Evolutionary conservation across 2,113 vertebrate genomes (phyloP), one percentile per base, ranked within the genome.

Genomic region (Oenanthe oenanthe): DNA sequence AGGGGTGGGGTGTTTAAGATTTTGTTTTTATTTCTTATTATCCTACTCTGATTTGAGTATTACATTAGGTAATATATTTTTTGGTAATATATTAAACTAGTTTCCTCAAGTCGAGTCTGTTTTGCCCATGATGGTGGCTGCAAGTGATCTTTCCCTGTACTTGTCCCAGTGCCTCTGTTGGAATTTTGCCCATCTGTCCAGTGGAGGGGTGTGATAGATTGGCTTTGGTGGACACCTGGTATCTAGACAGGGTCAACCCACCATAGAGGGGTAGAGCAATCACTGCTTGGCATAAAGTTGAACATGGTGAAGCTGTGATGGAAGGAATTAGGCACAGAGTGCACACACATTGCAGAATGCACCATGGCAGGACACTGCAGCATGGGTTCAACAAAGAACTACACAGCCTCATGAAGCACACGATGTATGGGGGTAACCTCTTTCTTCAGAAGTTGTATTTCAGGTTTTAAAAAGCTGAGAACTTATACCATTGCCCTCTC

Each of bases 41-140:
- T 24, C 7, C 13, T 51, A 19, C 7, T 58, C 12, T 28, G 14
- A 34, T 60, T 58, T 85, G 20, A 51, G 17, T 51, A 34, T 45
- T 45, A 6, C 5, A 51, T 75, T 62, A 43, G 24, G 12, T 38
- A 45, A 62, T 70, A 16, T 4, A n/a, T 31, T 81, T 38, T 56
- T 31, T 38, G 19, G 9, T 22, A 34, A 38, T 75, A 18, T 21
- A 34, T 50, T 81, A 26, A 51, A 43, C 3, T 63, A 16, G 20
- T 63, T 89, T 84, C 20, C 24, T 5, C 3, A 29, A 68, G 7
- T 7, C 0, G 0, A 61, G 10, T 61, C 29, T 51, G 6, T 38
- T 78, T 67, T 73, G 8, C 5, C 19, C 6, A 20, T 51, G 34
- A 26, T 5, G 4, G 13, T 17, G 56, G 42, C 8, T 60, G 10